Evolutionary conservation across 37 sponge, comb jelly and placozoan genomes (phyloP).

Genomic region (Diacarnus erythraeanus): DNA sequence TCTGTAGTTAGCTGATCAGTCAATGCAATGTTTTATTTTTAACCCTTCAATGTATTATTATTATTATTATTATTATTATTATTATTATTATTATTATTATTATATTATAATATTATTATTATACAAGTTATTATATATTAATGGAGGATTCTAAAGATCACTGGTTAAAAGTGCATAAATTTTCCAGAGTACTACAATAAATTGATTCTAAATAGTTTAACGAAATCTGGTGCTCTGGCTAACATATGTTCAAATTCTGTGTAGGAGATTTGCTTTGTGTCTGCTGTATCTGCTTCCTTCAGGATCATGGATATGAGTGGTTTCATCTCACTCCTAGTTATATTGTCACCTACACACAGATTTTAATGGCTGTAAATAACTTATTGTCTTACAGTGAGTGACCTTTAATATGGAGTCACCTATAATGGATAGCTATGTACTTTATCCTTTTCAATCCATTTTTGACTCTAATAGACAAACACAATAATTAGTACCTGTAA

Average conservation of each 20-base stretch:
- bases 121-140: too few species aligned
- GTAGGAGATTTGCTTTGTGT: slow-evolving; percentile 51
- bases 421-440: neutral
- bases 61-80: too few species aligned
- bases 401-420: neutral
- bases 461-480: neutral
- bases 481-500: slow-evolving; percentile 34
- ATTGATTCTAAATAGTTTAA: slow-evolving; percentile 62
- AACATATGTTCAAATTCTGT: slow-evolving; percentile 85
- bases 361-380: neutral
- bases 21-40: too few species aligned
- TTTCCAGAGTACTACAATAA: too few species aligned
- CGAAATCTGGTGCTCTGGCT: slow-evolving; percentile 75
- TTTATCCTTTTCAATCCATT: neutral
- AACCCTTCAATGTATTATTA: too few species aligned
- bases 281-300: slow-evolving; percentile 56
- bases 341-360: neutral
- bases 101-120: too few species aligned
- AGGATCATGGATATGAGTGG: slow-evolving; percentile 43
- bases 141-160: too few species aligned
- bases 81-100: too few species aligned
- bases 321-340: slow-evolving; percentile 27
- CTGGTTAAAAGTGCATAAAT: too few species aligned
- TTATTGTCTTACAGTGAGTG: neutral
- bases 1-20: too few species aligned